Evolutionary conservation across 2,888 invertebrate species (phyloP), one percentile per base, ranked within the genome.

Genomic region (Pristionchus fissidentatus): DNA sequence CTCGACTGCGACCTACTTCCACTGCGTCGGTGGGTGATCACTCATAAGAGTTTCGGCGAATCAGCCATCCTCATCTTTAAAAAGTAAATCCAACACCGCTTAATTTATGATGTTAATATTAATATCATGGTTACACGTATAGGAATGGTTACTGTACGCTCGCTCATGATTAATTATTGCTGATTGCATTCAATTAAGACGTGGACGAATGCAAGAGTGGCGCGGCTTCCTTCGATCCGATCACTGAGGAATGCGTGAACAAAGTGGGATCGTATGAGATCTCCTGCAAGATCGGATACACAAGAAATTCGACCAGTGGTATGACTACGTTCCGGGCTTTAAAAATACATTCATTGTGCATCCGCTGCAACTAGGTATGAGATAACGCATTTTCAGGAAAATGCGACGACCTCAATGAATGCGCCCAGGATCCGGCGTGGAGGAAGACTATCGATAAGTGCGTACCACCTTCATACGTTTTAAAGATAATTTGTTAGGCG

Each of bases 231-330:
- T 84, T 62, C n/a, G 84, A 84, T 66, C 84, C 84, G 0, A n/a
- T 70, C 19, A 84, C 84, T 19, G 83, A 84, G 35, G 83, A 83
- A 52, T 84, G 84, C 66, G 35, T 8, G 10, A 60, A 84, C 41
- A 52, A 62, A 49, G 49, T 49, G 2, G 75, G 75, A 77, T 77
- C 75, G 49, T 77, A 77, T 35, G 75, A n/a, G 32, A 49, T 77
- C 13, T 26, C 22, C 46, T 77, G 75, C 49, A 77, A 41, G 19
- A 22, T 49, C 13, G 75, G 75, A 46, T 77, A 77, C 49, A 29
- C 3, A 49, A 77, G 75, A 26, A 77, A 77, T 22, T n/a, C 49
- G 3, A 77, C 75, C 49, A 77, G 32, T 32, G 75, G 75, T 77
- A 13, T 15, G 75, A 49, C 10, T 1, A 29, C 1, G 1, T n/a